Evolutionary conservation across 2,797 vertebrate genomes (phyloP).

Genomic region (Rhabdophis nuchalis): DNA sequence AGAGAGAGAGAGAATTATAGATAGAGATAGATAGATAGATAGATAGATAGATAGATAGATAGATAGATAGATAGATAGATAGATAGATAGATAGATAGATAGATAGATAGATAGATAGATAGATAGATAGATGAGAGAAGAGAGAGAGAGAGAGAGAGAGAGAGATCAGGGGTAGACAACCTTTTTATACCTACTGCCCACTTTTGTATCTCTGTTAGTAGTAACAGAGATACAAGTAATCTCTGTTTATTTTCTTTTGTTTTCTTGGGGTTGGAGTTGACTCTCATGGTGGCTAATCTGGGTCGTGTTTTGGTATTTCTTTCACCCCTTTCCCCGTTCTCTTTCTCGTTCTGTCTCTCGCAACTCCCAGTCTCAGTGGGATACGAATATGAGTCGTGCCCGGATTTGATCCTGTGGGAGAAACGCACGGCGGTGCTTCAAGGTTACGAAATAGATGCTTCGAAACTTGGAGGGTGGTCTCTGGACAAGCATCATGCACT

Average conservation of each 20-base stretch:
- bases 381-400: conserved; percentile 98
- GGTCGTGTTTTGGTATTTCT: background rate
- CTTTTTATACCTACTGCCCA: too few relatives aligned
- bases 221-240: too few relatives aligned
- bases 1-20: too few relatives aligned
- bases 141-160: too few relatives aligned
- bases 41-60: too few relatives aligned
- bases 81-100: too few relatives aligned
- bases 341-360: conserved; percentile 8
- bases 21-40: too few relatives aligned
- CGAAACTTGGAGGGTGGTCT: conserved; percentile 94
- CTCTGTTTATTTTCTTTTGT: background rate
- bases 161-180: too few relatives aligned
- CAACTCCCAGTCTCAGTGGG: conserved; percentile 87
- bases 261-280: background rate
- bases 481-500: conserved; percentile 94
- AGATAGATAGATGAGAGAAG: too few relatives aligned
- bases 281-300: background rate
- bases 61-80: too few relatives aligned
- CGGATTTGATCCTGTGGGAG: conserved; percentile 96
- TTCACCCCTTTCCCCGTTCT: background rate
- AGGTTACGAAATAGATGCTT: conserved; percentile 91
- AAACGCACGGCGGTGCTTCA: conserved; percentile 93
- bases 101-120: too few relatives aligned
- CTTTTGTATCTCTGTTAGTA: too few relatives aligned